phyloP scores from a whole-genome alignment of 64 coral and sea anemone species.

The Anthopleura sola region DNA sequence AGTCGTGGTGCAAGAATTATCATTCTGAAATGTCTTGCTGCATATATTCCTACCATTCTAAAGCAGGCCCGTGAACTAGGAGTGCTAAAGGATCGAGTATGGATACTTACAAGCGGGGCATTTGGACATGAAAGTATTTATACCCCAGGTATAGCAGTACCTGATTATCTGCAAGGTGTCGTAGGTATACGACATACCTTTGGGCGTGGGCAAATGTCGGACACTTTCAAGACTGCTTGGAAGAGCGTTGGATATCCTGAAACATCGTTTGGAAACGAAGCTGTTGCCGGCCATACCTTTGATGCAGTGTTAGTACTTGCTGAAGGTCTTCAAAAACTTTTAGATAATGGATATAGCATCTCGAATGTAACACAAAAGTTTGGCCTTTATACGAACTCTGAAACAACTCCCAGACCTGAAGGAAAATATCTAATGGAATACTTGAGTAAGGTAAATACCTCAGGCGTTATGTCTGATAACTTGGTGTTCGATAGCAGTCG shows the following conservation, averaged over 20 bases:
- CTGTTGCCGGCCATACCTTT: slow-evolving; percentile 61
- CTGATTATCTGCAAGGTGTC: slow-evolving; percentile 60
- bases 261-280: slow-evolving; percentile 41
- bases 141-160: slow-evolving; percentile 18
- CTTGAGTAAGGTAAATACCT: slow-evolving; percentile 59
- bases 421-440: slow-evolving; percentile 47
- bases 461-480: slow-evolving; percentile 63
- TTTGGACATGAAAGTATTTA: slow-evolving; percentile 66
- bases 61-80: slow-evolving; percentile 66
- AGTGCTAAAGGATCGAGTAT: slow-evolving; percentile 72
- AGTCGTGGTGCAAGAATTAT: slow-evolving; percentile 60
- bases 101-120: slow-evolving; percentile 67
- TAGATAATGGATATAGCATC: slow-evolving; percentile 42
- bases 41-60: slow-evolving; percentile 38
- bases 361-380: slow-evolving; percentile 29
- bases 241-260: slow-evolving; percentile 26
- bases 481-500: slow-evolving; percentile 42
- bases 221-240: slow-evolving; percentile 56
- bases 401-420: slow-evolving; percentile 16
- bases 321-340: slow-evolving; percentile 56
- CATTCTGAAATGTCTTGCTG: slow-evolving; percentile 62
- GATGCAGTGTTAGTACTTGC: slow-evolving; percentile 65
- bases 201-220: slow-evolving; percentile 33
- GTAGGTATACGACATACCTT: slow-evolving; percentile 71
- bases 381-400: slow-evolving; percentile 20